Evolutionary conservation across 2,113 vertebrate genomes (phyloP).

Genomic region (Antechinus flavipes): DNA sequence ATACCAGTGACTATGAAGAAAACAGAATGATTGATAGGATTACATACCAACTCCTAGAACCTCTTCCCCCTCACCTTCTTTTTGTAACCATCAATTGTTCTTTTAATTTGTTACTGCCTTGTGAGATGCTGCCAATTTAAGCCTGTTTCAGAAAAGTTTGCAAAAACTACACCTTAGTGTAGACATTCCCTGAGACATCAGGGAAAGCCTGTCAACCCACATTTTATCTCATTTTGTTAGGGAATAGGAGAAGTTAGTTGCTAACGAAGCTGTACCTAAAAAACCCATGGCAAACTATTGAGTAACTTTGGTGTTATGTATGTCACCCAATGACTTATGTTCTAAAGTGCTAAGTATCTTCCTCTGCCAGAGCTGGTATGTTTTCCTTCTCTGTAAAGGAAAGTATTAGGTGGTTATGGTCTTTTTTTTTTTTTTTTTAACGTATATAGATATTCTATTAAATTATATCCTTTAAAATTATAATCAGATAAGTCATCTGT

Average conservation of each 20-base stretch:
- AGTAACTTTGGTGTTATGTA: not conserved
- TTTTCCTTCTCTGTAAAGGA: not conserved
- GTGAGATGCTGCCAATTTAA: not conserved
- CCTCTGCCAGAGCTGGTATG: not conserved
- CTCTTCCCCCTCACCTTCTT: fast-evolving
- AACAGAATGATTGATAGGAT: not conserved
- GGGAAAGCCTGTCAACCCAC: not conserved
- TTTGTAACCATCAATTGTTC: not conserved
- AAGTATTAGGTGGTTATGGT: not conserved
- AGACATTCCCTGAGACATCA: not conserved
- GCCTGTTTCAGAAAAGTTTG: not conserved
- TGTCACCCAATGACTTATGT: not conserved
- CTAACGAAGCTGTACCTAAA: not conserved
- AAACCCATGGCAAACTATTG: not conserved
- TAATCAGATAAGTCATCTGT: not conserved
- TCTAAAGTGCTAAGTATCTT: not conserved
- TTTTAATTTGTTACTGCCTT: not conserved
- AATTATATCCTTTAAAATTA: not conserved
- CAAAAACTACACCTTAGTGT: not conserved
- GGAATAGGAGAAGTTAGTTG: not conserved
- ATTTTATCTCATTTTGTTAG: not conserved
- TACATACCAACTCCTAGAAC: not conserved
- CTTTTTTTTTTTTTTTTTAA: not conserved
- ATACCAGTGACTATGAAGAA: not conserved
- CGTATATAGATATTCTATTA: not conserved